These are phyloP conservation scores for Drosophila pegasa DNA, from an alignment of 2,888 invertebrate genomes.

Conservation along the genomic window DNA sequence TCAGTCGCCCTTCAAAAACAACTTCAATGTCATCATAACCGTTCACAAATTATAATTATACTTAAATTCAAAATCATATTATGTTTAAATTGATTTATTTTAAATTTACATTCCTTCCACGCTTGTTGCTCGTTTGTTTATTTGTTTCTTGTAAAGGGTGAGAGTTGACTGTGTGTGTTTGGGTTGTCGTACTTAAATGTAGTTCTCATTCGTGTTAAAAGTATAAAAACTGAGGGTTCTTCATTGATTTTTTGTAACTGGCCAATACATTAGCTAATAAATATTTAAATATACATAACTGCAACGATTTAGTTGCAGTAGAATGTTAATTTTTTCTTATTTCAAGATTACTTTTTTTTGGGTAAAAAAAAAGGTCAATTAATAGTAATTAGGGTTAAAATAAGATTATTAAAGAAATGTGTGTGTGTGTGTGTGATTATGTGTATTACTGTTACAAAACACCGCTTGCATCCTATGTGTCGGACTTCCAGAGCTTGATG, in stretches of 20 bases:
- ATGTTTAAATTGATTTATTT: slow-evolving; percentile 49
- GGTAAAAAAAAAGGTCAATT: slow-evolving; percentile 29
- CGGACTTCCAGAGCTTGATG: slow-evolving; percentile 99
- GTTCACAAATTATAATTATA: background rate
- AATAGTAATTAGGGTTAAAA: slow-evolving; percentile 43
- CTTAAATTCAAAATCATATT: background rate
- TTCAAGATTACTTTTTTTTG: slow-evolving; percentile 26
- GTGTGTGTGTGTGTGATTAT: slow-evolving; percentile 14
- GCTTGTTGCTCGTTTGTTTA: slow-evolving; percentile 21
- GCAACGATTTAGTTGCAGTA: slow-evolving; percentile 18
- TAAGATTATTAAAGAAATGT: slow-evolving; percentile 53
- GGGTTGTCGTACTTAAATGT: slow-evolving; percentile 17
- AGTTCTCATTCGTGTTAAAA: slow-evolving; percentile 16
- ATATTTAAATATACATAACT: slow-evolving; percentile 40
- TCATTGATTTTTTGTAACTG: slow-evolving; percentile 17
- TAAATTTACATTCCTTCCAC: slow-evolving; percentile 60
- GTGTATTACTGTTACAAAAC: background rate
- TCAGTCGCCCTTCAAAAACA: background rate
- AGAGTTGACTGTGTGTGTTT: slow-evolving; percentile 28
- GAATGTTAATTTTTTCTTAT: slow-evolving; percentile 41
- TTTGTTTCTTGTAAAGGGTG: slow-evolving; percentile 16
- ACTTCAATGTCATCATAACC: background rate
- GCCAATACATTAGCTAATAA: slow-evolving; percentile 57
- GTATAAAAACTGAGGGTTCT: slow-evolving; percentile 26
- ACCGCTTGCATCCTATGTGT: slow-evolving; percentile 88